These are phyloP conservation scores for Ceuthmochares aereus DNA, from an alignment of 2,113 vertebrate species.

Conservation along the genomic window DNA sequence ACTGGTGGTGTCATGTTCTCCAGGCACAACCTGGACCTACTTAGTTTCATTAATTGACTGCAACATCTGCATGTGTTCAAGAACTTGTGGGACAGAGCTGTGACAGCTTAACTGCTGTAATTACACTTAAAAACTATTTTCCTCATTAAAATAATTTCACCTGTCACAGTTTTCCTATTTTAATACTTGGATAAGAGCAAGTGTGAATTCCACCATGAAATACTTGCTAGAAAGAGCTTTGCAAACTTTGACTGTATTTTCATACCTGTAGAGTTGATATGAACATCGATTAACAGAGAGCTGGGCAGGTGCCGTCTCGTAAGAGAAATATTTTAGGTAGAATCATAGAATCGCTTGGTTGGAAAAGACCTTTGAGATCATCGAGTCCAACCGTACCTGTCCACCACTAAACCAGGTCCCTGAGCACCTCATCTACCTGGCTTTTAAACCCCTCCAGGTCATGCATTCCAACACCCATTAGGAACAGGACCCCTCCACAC, in stretches of 20 bases:
- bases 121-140: not conserved
- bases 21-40: slow-evolving; percentile 8
- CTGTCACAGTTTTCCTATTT: not conserved
- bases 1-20: not conserved
- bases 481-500: no score
- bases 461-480: no score
- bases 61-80: not conserved
- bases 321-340: not conserved
- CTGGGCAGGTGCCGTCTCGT: not conserved
- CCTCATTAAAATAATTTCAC: not conserved
- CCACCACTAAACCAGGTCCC: no score
- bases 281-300: not conserved
- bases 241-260: not conserved
- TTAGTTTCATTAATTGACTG: not conserved
- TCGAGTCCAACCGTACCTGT: no score
- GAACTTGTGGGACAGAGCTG: slow-evolving; percentile 11
- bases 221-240: not conserved
- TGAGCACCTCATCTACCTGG: no score
- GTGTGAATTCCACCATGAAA: not conserved
- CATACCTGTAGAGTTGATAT: not conserved
- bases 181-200: not conserved
- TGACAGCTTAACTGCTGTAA: slow-evolving; percentile 40
- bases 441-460: no score
- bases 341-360: no score
- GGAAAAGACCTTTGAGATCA: no score